phyloP scores from a whole-genome alignment of 2,113 vertebrate species.

The Atractosteus spatula region DNA sequence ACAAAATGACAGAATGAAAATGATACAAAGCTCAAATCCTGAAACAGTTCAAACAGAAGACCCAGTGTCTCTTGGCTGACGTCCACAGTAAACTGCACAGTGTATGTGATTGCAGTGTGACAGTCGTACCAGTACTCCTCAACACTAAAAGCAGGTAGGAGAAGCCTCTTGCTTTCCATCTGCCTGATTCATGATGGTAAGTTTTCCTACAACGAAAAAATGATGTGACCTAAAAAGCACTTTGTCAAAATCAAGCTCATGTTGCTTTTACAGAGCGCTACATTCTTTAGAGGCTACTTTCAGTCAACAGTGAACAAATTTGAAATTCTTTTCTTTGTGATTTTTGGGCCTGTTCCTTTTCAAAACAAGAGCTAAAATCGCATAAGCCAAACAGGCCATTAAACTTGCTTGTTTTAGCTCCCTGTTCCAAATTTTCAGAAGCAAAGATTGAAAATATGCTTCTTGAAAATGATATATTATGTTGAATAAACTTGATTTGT shows the following conservation, averaged over 20 bases:
- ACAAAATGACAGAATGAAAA: background rate
- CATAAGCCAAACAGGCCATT: conserved; percentile 54
- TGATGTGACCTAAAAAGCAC: conserved; percentile 34
- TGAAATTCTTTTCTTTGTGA: conserved; percentile 54
- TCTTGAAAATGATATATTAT: no score
- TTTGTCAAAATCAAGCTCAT: conserved; percentile 42
- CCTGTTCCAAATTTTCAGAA: conserved; percentile 38
- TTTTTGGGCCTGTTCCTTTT: conserved; percentile 57
- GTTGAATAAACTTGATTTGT: no score
- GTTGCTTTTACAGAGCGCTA: conserved; percentile 37
- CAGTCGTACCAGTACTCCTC: conserved; percentile 9
- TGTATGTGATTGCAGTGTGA: conserved; percentile 8
- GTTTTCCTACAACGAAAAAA: background rate
- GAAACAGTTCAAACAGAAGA: conserved; percentile 8
- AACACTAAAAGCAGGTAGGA: background rate
- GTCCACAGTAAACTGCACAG: conserved; percentile 30
- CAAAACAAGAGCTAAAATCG: conserved; percentile 53
- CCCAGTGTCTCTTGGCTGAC: conserved; percentile 23
- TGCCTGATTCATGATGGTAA: background rate
- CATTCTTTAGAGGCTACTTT: conserved; percentile 53
- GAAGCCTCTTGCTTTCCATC: background rate
- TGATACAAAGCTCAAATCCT: background rate
- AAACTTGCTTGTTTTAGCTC: conserved; percentile 67
- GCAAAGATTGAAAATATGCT: no score
- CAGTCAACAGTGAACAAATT: conserved; percentile 56